Base-by-base conservation (phyloP, 2,888 invertebrate species). In the Pomacea canaliculata region DNA sequence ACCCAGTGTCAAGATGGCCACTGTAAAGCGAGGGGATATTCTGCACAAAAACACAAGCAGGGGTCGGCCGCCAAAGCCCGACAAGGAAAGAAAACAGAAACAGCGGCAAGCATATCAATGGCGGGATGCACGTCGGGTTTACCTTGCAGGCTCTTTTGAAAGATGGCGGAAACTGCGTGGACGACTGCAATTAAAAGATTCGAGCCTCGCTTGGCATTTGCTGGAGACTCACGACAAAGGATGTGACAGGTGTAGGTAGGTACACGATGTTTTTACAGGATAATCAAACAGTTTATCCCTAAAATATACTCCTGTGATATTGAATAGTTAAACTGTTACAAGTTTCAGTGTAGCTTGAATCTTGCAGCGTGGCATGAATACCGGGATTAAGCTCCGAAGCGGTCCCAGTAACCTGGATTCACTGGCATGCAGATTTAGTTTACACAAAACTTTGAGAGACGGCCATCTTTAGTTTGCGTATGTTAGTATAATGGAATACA, bases 131-230 rank as follows among this genome's bases (percentile, higher is more conserved):
- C 78, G 80, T 7, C 75, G 82, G 48, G 78, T 82, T 13, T 80
- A 80, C 77, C 71, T 82, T 46, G 82, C 81, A 59, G 73, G 75
- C 70, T 82, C 82, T 19, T 82, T 79, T 66, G 82, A 82, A 71
- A 74, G 81, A 18, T 82, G 82, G 82, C 80, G 80, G 76, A 79
- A 79, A 71, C 76, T 82, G 23, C 75, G 79, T 69, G 76, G 78
- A 62, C 71, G 79, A 62, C 75, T 82, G 70, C 78, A 80, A 76
- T 69, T 82, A 65, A 82, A 81, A 79, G 82, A 82, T 74, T 81
- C 79, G 56, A 81, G 81, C 68, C 78, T 82, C 73, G 82, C 82
- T 74, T 82, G 82, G 82, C 82, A 82, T 80, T 81, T 82, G 80
- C 80, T 82, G 81, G 82, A 82, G 80, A 81, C 82, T 80, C 82